Evolutionary conservation across 2,113 vertebrate species (phyloP), one percentile per base, ranked within the genome.

Genomic region (Otus sunia): DNA sequence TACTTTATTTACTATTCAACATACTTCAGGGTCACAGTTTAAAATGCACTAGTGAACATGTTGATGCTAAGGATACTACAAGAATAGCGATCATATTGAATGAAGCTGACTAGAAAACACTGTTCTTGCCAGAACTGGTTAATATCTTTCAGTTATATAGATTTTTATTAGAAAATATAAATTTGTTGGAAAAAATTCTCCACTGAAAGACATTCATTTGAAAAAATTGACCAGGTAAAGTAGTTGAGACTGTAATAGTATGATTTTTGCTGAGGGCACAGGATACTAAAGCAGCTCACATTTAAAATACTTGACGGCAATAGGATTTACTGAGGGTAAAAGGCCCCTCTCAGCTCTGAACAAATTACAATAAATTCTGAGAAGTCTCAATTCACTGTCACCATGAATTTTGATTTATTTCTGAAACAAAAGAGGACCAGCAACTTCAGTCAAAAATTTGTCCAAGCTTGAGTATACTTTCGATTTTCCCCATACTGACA

Each of bases 1-100:
- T 50, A 27, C n/a, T 96, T 96, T 95, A 94, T 94, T 96, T 91
- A 64, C 85, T 82, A 74, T 47, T 50, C 32, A 86, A 23, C 29
- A 68, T 25, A 73, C 53, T 91, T 88, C 47, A 93, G 37, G 15
- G 39, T 90, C 64, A 96, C n/a, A 64, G 59, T 75, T 85, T 93
- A 84, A 88, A 97, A 96, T 62, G 47, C 34, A 88, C 12, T 69
- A 49, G 36, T 52, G 25, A 79, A 23, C 12, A 88, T 83, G 71
- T 91, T 49, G 49, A 60, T 72, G 15, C 34, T 74, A 91, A 52
- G 60, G 4, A 86, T 45, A 85, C 62, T 66, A 45, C 91, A 11
- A 49, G 59, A 85, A 83, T 53, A 91, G 62, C 2, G 2, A 90
- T 72, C 29, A 55, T 68, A 71, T 82, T 78, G 67, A 95, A 78